Base-by-base conservation (phyloP, 2,113 vertebrate genomes). In the Cololabis saira region DNA sequence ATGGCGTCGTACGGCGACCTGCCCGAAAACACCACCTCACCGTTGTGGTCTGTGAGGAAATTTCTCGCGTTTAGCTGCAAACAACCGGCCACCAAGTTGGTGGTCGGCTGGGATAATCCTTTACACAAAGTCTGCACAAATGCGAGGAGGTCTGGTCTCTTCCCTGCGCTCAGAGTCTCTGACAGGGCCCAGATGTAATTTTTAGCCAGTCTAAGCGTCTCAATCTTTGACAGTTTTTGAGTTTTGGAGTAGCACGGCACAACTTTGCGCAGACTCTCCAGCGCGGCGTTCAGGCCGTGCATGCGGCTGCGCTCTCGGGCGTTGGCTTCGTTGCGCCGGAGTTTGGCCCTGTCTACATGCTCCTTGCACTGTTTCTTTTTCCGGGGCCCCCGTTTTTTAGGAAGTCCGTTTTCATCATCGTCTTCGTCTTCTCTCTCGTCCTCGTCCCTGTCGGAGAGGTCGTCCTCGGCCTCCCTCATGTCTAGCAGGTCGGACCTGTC, bases 111-210 rank as follows among this genome's bases (percentile, higher is more conserved):
- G 44, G 98, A 99, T 81, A 99, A 93, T 92, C 97, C 98, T 91
- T 99, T 98, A 90, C 98, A 99, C 87, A 99, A 92, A 90, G 97
- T 99, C 90, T 98, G 96, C 49, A 98, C 98, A 48, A 99, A 99
- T 3, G 96, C 94, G 75, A 99, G 95, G 61, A 99, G 94, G 81
- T 99, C 98, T 0, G 98, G 98, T 89, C 95, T 94, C 88, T 98
- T 99, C 67, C 97, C 97, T 8, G 97, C 95, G 74, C 96, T 94
- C 76, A 99, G 93, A 47, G 98, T 99, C 93, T 99, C 98, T 3
- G 97, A 97, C 84, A 99, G 94, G 87, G 98, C 98, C 96, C 97
- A 98, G 89, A 99, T 99, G 89, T 99, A 99, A 85, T 99, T 99
- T 88, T 99, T 99, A 49, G 98, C 98, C 78, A 99, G 91, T 80